Percentiles rank a stretch among this genome's conserved stretches.
Evolutionary conservation across 2,888 invertebrate genomes (phyloP).

Genomic region (Eupithecia exiguata): DNA sequence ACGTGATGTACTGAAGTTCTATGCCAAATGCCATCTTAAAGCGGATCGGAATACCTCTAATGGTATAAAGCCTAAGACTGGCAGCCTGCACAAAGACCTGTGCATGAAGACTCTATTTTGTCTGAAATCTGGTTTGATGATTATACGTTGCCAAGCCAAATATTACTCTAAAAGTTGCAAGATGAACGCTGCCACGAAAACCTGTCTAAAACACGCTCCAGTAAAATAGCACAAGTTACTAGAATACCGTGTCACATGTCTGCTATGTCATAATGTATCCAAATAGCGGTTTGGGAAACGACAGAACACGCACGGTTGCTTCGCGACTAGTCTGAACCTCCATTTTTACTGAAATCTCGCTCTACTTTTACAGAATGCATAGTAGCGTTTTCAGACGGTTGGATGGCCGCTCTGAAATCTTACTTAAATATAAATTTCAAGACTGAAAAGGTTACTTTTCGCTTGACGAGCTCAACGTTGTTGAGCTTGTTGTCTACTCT

Average conservation of each 20-base stretch:
- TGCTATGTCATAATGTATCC: neutral
- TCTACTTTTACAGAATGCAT: neutral
- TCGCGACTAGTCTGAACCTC: neutral
- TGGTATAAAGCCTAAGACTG: neutral
- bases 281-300: constrained; percentile 14
- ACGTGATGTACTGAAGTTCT: constrained; percentile 25
- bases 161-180: neutral
- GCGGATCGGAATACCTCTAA: constrained; percentile 11
- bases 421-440: neutral
- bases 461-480: neutral
- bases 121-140: neutral
- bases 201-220: constrained; percentile 8
- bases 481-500: neutral
- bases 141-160: neutral
- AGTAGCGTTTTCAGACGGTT: constrained; percentile 2
- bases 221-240: constrained; percentile 11
- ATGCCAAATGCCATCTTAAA: constrained; percentile 22
- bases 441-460: neutral
- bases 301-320: constrained; percentile 11
- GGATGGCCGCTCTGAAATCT: constrained; percentile 4
- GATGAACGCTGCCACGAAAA: neutral
- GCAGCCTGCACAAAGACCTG: neutral
- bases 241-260: constrained; percentile 1
- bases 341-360: constrained; percentile 11
- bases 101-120: neutral